Percentiles rank a stretch among this genome's conserved stretches.
These are phyloP conservation scores for Platycnemis pennipes DNA, from an alignment of 2,888 invertebrate genomes.

Conservation along the genomic window DNA sequence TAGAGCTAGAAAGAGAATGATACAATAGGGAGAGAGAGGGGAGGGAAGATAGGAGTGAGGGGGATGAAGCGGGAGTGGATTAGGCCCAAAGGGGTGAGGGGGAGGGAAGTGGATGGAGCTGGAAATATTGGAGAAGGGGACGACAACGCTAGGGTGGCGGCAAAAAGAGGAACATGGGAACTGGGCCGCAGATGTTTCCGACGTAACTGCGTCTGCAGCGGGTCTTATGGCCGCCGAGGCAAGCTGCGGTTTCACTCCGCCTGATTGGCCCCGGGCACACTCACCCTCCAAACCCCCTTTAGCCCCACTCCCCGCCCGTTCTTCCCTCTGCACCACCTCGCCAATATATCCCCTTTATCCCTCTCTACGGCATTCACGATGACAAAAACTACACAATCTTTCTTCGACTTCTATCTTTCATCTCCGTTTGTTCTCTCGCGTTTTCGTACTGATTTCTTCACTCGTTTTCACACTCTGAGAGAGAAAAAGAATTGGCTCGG, in stretches of 20 bases:
- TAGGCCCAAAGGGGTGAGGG: neutral
- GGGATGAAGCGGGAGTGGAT: neutral
- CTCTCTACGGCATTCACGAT: neutral
- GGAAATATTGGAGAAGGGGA: neutral
- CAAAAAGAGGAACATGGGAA: constrained; percentile 59
- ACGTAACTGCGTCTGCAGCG: constrained; percentile 64
- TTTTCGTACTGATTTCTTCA: constrained; percentile 27
- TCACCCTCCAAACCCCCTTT: neutral
- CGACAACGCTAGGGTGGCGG: neutral
- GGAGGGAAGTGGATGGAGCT: neutral
- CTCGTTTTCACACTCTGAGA: neutral
- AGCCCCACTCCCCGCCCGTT: neutral
- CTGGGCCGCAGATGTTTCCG: constrained; percentile 63
- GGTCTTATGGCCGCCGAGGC: constrained; percentile 62
- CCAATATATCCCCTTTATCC: constrained; percentile 32
- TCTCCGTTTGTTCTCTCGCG: neutral
- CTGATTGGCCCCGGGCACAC: constrained; percentile 40
- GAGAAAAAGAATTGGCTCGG: no score
- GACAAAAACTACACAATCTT: neutral
- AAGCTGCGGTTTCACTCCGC: constrained; percentile 66
- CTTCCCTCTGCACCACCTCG: neutral
- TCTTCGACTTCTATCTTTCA: neutral
- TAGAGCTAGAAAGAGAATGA: neutral
- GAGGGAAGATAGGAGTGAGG: neutral
- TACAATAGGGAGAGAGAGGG: neutral